These are phyloP conservation scores for Margarornis squamiger DNA, from an alignment of 2,797 vertebrate species.

Conservation along the genomic window DNA sequence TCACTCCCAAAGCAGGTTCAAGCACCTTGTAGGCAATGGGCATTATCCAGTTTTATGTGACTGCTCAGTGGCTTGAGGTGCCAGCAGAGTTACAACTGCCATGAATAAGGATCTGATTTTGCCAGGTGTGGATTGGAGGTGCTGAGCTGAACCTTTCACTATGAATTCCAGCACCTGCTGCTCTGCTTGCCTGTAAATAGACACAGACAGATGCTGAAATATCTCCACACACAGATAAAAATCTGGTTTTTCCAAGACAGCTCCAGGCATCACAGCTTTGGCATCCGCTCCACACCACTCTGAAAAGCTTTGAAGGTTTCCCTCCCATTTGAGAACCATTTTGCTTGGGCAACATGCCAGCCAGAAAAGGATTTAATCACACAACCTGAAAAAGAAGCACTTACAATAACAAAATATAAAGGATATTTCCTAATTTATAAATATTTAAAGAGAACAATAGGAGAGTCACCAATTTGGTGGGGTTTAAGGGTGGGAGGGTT, in stretches of 20 bases:
- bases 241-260: background rate
- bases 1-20: background rate
- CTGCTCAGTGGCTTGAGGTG: background rate
- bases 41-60: background rate
- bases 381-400: background rate
- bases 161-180: background rate
- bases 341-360: background rate
- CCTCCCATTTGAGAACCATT: background rate
- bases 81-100: background rate
- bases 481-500: background rate
- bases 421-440: conserved; percentile 2
- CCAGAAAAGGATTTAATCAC: conserved; percentile 23
- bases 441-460: background rate
- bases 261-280: background rate
- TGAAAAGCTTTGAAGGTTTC: background rate
- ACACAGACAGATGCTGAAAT: background rate
- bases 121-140: background rate
- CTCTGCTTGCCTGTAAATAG: background rate
- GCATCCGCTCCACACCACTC: background rate
- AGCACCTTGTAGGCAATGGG: background rate
- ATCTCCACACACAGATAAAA: background rate
- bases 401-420: background rate
- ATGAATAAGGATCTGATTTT: background rate
- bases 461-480: background rate
- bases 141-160: background rate